Base-by-base conservation (phyloP, 2,888 invertebrate species). In the Aporophyla lueneburgensis region DNA sequence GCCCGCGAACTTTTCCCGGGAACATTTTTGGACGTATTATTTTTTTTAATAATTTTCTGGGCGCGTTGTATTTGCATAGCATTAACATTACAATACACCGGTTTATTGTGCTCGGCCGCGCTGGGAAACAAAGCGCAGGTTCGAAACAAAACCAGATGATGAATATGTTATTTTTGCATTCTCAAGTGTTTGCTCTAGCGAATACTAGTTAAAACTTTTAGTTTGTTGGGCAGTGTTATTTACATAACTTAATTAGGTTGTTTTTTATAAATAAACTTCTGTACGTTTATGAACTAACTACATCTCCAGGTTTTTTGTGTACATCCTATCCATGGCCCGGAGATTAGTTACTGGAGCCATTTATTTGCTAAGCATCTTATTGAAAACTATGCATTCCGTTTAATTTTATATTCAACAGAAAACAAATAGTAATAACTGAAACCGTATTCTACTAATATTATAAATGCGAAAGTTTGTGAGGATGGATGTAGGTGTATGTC, bases 51-150 rank as follows among this genome's bases (percentile, higher is more conserved):
- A 90, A 89, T 88, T 88, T 87, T 80, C 76, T 84, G 84, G 71
- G 65, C 76, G 71, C 84, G 81, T 80, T 81, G 75, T 88, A 91
- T 93, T 93, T 92, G 85, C 93, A 93, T 92, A 87, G 54, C 86
- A 93, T 93, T 93, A 91, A 85, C 93, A 93, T 93, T 87, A 92
- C 92, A 92, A 93, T 90, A 88, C 89, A 85, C 84, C 85, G 82
- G 79, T 68, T 81, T 74, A 84, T 87, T 86, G 83, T 86, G 72
- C 81, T 75, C 71, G 74, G 72, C 78, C 70, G 65, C 76, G 73
- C 72, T 43, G 24, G n/a, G 67, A 85, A 70, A 87, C 86, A 87
- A 85, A 76, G 88, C 81, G 61, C 82, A 80, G 83, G 71, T 84
- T 65, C 63, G 24, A 76, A 86, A 87, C 83, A 87, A 87, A 85